Evolutionary conservation across 1,140 invertebrate species (phyloP).

Genomic region (Andrena cerasifolii): DNA sequence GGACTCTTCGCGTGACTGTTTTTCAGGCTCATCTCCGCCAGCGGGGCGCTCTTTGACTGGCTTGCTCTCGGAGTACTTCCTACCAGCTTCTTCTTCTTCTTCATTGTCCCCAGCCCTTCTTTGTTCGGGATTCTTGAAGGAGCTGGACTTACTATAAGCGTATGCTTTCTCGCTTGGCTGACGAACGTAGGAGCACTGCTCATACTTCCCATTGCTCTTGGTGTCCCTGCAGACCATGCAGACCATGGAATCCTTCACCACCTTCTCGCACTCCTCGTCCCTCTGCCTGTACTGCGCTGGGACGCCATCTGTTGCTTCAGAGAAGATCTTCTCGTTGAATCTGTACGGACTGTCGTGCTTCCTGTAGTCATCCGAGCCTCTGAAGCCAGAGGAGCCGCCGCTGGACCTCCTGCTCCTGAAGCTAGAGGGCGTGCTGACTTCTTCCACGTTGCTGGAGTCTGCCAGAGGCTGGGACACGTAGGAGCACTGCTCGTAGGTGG

Average conservation of each 20-base stretch:
- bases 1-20: neutral
- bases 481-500: slow-evolving; percentile 87
- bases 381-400: neutral
- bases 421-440: slow-evolving; percentile 2
- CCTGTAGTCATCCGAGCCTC: neutral
- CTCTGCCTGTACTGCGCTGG: slow-evolving; percentile 63
- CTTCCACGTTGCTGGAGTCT: slow-evolving; percentile 81
- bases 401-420: slow-evolving; percentile 38
- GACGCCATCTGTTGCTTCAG: slow-evolving; percentile 50
- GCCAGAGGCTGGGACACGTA: slow-evolving; percentile 86
- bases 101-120: too few relatives aligned
- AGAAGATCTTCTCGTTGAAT: slow-evolving; percentile 75
- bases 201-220: slow-evolving; percentile 88
- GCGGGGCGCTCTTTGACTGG: neutral
- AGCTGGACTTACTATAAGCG: slow-evolving; percentile 82
- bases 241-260: slow-evolving; percentile 86
- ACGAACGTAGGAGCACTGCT: slow-evolving; percentile 88
- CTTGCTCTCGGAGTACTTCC: neutral
- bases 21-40: neutral
- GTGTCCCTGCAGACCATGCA: slow-evolving; percentile 87
- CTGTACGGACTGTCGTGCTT: slow-evolving; percentile 47
- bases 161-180: slow-evolving; percentile 87
- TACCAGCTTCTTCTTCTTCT: neutral
- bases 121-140: slow-evolving; percentile 81
- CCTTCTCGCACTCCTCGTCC: slow-evolving; percentile 83